These are phyloP conservation scores for Sesia apiformis DNA, from an alignment of 2,888 invertebrate genomes.

Conservation along the genomic window DNA sequence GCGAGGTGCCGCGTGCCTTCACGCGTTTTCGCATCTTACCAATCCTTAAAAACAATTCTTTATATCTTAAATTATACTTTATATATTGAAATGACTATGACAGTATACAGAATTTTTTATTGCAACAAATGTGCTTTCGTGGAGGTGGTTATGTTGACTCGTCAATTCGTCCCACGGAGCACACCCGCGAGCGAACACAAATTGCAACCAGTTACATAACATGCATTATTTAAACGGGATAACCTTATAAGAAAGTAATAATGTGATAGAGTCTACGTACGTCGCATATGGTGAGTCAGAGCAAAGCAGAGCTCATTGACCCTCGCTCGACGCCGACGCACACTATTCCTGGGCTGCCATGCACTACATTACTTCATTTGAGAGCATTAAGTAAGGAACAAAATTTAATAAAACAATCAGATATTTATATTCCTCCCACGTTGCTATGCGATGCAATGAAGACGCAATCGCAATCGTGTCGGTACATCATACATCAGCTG, in stretches of 20 bases:
- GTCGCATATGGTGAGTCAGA: conserved; percentile 61
- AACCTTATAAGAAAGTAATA: conserved; percentile 71
- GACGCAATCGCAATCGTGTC: conserved; percentile 21
- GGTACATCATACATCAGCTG: conserved; percentile 62
- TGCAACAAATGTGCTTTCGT: not conserved
- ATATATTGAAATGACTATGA: not conserved
- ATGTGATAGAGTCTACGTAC: conserved; percentile 61
- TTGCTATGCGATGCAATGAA: not conserved
- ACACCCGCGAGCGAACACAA: not conserved
- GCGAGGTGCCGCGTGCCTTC: conserved; percentile 49
- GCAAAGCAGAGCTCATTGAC: conserved; percentile 54
- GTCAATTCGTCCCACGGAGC: not conserved
- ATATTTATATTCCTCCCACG: conserved; percentile 1
- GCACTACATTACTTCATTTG: conserved; percentile 46
- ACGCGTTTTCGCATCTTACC: conserved; percentile 34
- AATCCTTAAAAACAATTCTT: conserved; percentile 11
- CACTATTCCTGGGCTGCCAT: conserved; percentile 51
- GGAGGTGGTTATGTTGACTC: not conserved
- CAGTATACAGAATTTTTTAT: not conserved
- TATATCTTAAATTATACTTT: conserved; percentile 1
- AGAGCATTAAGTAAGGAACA: conserved; percentile 16
- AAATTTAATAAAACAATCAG: not conserved
- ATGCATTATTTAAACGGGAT: conserved; percentile 66
- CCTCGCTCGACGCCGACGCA: conserved; percentile 50
- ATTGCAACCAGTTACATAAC: conserved; percentile 65